Percentiles rank a stretch among this genome's conserved stretches.
Evolutionary conservation across 2,888 invertebrate genomes (phyloP).

Genomic region (Cecidostiba fungosa): DNA sequence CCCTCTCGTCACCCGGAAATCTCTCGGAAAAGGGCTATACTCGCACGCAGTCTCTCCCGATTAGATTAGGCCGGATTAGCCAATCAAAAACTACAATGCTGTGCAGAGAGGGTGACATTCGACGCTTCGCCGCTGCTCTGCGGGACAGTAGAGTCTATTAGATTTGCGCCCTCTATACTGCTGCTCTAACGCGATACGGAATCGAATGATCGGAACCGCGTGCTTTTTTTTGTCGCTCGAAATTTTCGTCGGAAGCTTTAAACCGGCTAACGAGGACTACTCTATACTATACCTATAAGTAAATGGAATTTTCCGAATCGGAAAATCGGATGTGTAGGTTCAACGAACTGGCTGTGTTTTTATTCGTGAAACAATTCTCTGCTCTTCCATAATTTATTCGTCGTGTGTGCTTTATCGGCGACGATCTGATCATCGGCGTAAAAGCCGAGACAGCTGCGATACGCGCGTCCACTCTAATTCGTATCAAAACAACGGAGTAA

Average conservation of each 20-base stretch:
- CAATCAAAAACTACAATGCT: slow-evolving; percentile 80
- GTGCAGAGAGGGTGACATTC: slow-evolving; percentile 75
- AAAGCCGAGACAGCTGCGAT: slow-evolving; percentile 61
- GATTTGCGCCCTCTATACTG: slow-evolving; percentile 72
- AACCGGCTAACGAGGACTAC: neutral
- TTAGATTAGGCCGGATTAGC: slow-evolving; percentile 80
- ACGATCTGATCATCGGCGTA: slow-evolving; percentile 60
- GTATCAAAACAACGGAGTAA: slow-evolving; percentile 33
- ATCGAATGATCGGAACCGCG: slow-evolving; percentile 76
- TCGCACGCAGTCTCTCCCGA: slow-evolving; percentile 69
- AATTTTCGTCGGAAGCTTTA: neutral
- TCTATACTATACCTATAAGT: neutral
- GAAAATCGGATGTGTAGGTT: neutral
- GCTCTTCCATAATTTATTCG: slow-evolving; percentile 50
- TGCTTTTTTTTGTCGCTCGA: slow-evolving; percentile 26
- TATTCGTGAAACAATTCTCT: too few species aligned
- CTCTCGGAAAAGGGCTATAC: slow-evolving; percentile 59
- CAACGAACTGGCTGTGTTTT: too few species aligned
- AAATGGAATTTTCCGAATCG: neutral
- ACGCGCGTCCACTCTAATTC: slow-evolving; percentile 47
- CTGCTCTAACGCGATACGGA: slow-evolving; percentile 75
- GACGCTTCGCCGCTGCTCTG: slow-evolving; percentile 73
- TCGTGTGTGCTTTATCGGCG: slow-evolving; percentile 44
- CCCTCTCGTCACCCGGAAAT: slow-evolving; percentile 32
- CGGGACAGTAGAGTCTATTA: slow-evolving; percentile 74